phyloP scores from a whole-genome alignment of 2,797 vertebrate genomes.

The Pristis pectinata region DNA sequence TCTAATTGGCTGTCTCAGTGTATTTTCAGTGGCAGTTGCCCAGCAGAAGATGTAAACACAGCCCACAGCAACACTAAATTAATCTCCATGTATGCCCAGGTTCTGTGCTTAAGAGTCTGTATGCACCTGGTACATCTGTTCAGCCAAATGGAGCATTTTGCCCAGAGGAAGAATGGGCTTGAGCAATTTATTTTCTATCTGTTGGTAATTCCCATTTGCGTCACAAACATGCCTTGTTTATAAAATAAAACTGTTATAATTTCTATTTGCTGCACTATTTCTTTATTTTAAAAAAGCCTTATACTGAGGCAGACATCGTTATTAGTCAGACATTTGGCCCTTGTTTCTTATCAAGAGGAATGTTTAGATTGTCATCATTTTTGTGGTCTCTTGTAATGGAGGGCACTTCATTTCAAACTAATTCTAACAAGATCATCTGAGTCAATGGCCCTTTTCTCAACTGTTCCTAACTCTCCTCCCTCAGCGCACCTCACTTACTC shows the following conservation, averaged over 20 bases:
- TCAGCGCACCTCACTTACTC: too few relatives aligned
- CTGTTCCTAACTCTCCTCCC: not conserved
- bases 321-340: not conserved
- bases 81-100: not conserved
- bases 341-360: not conserved
- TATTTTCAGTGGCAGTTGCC: not conserved
- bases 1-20: not conserved
- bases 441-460: not conserved
- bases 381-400: not conserved
- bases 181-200: not conserved
- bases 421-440: not conserved
- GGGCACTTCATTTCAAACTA: not conserved
- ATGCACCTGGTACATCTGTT: not conserved
- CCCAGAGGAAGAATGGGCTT: not conserved
- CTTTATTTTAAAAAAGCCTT: not conserved
- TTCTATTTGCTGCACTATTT: not conserved
- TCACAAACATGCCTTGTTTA: too few relatives aligned
- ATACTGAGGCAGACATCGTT: not conserved
- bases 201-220: not conserved
- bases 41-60: not conserved
- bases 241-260: not conserved
- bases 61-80: not conserved
- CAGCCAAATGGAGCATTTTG: not conserved
- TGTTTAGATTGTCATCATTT: not conserved
- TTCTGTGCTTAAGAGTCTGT: not conserved